Evolutionary conservation across 2,797 vertebrate species (phyloP), one percentile per base, ranked within the genome.

Genomic region (Pseudochaenichthys georgianus): DNA sequence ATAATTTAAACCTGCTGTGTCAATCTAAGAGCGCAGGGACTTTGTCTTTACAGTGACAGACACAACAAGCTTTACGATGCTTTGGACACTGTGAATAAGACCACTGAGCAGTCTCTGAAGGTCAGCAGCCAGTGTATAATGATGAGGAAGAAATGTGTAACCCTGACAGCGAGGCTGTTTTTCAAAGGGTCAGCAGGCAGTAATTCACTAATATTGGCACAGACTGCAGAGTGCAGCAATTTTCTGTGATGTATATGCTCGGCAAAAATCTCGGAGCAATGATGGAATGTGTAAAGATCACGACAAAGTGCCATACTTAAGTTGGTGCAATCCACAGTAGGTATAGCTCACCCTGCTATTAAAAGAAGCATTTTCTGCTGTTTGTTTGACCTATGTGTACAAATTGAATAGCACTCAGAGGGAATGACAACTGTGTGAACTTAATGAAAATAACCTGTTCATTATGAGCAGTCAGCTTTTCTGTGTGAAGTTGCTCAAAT

Each of bases 401-500:
- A 68, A 67, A 82, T 51, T 73, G 47, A 75, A 72, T 68, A 62
- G n/a, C 55, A 71, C 66, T 87, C 80, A 54, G 47, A 62, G 13
- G 38, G 51, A 80, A 78, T 50, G 51, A 75, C 73, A 21, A 55
- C 42, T 48, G 42, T 63, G 31, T 61, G 13, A 59, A 71, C 38
- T 65, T 23, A 77, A 63, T 51, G 51, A 87, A 76, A 77, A 21
- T 9, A 10, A 63, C 28, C 15, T 71, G 45, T 46, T 58, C 51
- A 12, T 13, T 21, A 23, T 15, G 51, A 78, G 64, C 28, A 11
- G 65, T 43, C 52, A 28, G 48, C 53, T 68, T 75, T 62, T 68
- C 51, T 65, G 73, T 88, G 81, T 92, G 83, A 88, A 87, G 73
- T 86, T 75, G 76, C 66, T 87, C 83, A 43, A 78, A 81, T 81